These are phyloP conservation scores for Toxotes chatareus DNA, from an alignment of 2,113 vertebrate species.

Conservation along the genomic window DNA sequence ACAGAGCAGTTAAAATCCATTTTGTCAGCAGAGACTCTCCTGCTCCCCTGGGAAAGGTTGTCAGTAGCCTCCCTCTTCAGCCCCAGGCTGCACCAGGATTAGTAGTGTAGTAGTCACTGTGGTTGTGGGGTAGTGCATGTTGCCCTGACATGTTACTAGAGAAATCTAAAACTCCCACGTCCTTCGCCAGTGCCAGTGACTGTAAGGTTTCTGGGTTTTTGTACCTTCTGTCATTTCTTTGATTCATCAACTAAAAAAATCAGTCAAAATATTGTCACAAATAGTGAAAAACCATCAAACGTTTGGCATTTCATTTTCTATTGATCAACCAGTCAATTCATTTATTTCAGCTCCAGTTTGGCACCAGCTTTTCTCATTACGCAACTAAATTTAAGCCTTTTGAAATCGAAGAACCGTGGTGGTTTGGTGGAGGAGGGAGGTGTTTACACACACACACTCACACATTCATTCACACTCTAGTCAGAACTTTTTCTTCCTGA, in stretches of 20 bases:
- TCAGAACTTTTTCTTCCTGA: background rate
- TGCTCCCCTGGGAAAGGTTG: background rate
- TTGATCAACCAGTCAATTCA: too few species aligned
- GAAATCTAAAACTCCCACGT: background rate
- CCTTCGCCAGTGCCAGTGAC: too few species aligned
- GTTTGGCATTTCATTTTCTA: too few species aligned
- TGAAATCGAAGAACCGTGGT: background rate
- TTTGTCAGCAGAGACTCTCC: background rate
- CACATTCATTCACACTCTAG: background rate
- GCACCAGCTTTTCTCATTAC: too few species aligned
- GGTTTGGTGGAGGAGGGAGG: background rate
- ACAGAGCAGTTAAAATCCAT: background rate
- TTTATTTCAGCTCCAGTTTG: too few species aligned
- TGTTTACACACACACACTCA: background rate
- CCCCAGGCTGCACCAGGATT: background rate
- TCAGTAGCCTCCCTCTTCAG: conserved; percentile 1
- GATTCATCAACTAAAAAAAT: background rate
- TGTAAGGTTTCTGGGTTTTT: background rate
- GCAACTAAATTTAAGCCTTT: background rate
- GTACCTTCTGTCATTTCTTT: background rate
- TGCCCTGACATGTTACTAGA: conserved; percentile 35
- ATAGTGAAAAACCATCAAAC: background rate
- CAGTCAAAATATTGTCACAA: background rate
- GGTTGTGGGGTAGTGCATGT: background rate
- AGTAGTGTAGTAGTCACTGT: background rate